Base-by-base conservation (phyloP, 2,113 vertebrate species). In the Urocolius indicus region DNA sequence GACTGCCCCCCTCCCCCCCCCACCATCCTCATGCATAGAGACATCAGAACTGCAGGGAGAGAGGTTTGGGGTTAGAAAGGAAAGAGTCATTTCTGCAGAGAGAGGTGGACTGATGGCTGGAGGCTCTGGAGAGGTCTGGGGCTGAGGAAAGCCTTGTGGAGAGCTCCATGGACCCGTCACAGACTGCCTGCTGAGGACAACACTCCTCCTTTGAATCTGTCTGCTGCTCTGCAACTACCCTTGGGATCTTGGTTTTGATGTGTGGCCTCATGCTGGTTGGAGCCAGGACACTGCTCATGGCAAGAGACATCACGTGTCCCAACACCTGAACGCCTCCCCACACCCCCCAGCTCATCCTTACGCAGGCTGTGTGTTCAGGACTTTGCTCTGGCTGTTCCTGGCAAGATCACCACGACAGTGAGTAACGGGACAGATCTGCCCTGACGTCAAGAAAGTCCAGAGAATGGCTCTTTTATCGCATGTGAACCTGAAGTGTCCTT, bases 281-380 rank as follows among this genome's bases (percentile, higher is more conserved):
- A 51, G 61, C 62, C 1, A 2, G 32, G 59, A 19, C 30, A 9
- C 18, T 10, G 17, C 11, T 88, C 27, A 16, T 34, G 62, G 79
- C 5, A 77, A 78, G n/a, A 67, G 29, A 19, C 41, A 65, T 61
- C 71, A 36, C 19, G 2, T 41, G 30, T 48, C 43, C 2, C 2
- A 55, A 10, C 65, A 36, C 41, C 76, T 13, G 59, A 65, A 14
- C 17, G 13, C 14, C n/a, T 46, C 38, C 4, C 1, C 7, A 30
- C 52, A 9, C 5, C 18, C 51, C 15, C 29, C 4, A 8, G 38
- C n/a, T 48, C 32, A 16, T 66, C 78, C 71, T 52, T 61, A 1
- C 6, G 73, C 57, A 62, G 4, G 1, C 7, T 0, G 1, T 57
- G 18, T 0, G 6, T 68, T n/a, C 21, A 0, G 6, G n/a, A 79